Conservation (phyloP, 2,797 vertebrate genomes). For the Ara ararauna region DNA sequence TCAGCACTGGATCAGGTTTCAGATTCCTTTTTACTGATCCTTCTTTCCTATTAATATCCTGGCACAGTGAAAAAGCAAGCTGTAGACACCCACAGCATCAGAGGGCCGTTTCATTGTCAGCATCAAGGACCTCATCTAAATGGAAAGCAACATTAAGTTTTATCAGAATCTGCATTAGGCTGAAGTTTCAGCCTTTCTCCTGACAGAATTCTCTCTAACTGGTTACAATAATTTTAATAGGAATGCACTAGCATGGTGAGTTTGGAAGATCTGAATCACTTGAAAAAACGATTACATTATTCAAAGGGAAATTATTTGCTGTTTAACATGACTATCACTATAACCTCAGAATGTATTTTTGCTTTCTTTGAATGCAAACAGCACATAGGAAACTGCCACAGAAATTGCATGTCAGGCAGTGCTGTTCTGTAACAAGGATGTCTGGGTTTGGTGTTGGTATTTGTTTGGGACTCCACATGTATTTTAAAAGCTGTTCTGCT, state of each 20-base stretch:
- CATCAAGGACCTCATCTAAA: not conserved
- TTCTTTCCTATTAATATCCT: conserved; percentile 56
- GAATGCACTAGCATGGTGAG: not conserved
- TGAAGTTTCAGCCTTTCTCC: not conserved
- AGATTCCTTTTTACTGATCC: conserved; percentile 56
- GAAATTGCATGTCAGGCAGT: not conserved
- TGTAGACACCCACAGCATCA: not conserved
- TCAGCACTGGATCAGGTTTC: conserved; percentile 44
- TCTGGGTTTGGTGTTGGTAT: not conserved
- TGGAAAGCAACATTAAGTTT: not conserved
- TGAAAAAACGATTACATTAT: conserved; percentile 13
- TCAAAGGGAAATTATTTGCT: conserved; percentile 1
- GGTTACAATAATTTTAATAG: not conserved
- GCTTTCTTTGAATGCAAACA: not conserved
- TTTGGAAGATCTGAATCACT: not conserved
- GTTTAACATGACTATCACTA: not conserved
- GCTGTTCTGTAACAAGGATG: not conserved
- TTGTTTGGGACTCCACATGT: not conserved
- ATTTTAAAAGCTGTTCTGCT: not conserved
- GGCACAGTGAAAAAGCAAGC: not conserved
- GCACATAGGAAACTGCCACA: not conserved
- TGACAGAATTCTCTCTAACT: not conserved
- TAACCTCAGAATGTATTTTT: not conserved
- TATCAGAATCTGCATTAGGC: not conserved
- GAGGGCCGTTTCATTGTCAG: not conserved